Evolutionary conservation across 2,888 invertebrate species (phyloP), one percentile per base, ranked within the genome.

Genomic region (Ptychoptera albimana): DNA sequence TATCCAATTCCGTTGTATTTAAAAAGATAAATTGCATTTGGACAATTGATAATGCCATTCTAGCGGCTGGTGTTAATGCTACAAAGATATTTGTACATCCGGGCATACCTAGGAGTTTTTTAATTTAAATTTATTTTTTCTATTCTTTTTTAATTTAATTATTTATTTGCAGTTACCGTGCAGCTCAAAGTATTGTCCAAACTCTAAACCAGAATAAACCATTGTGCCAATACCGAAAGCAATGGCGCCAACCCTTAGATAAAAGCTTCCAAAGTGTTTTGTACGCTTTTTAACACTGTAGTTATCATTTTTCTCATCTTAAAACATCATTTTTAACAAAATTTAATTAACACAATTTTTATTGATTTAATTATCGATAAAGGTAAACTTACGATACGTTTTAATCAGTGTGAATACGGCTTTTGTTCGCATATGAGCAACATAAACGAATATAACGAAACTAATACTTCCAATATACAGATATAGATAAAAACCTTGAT

Each of bases 21-120:
- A 92, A 73, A 61, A 93, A 93, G 54, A 93, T 87, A 63, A 93
- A 92, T 63, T 93, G 91, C 69, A 93, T 84, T 67, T 93, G 92
- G 38, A 82, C 75, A 48, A 92, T 79, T 46, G 88, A 88, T 54
- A 93, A 75, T 12, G 82, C 65, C 73, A 91, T 82, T 44, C 88
- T 75, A 14, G 84, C 72, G 1, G 81, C 77, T 0, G 92, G 89
- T 12, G 85, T 84, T 43, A 91, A 71, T n/a, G 83, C 87, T 1
- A 73, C 63, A 23, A 75, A 64, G 3, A 78, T 66, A 49, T 77
- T 76, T 35, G 74, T 71, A 55, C 84, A 84, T 16, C 68, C 65
- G 2, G 72, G 64, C 51, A 57, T 56, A 13, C 11, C 11, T 31
- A 31, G 11, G n/a, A 11, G 12, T 12, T 36, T 36, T 5, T 8